Conservation (phyloP, 2,888 invertebrate species). For the Griposia aprilina region DNA sequence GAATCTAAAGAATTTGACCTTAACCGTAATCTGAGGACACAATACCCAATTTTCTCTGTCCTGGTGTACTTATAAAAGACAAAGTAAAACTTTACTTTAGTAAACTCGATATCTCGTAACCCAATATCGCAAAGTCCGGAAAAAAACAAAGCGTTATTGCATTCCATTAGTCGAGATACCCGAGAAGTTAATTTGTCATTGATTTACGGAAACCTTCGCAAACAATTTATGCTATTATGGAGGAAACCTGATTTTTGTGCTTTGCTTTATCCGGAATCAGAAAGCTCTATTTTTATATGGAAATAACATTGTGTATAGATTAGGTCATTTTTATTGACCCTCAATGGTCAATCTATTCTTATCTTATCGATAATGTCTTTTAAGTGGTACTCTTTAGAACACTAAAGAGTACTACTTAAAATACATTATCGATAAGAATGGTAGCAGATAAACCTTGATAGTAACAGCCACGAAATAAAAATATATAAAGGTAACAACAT, state of each 20-base stretch:
- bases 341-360: not conserved
- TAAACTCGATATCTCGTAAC: slow-evolving; percentile 35
- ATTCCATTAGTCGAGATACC: slow-evolving; percentile 58
- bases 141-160: slow-evolving; percentile 59
- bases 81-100: slow-evolving; percentile 39
- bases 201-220: slow-evolving; percentile 36
- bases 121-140: slow-evolving; percentile 33
- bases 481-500: not conserved
- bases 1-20: slow-evolving; percentile 4
- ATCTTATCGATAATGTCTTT: no score
- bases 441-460: not conserved
- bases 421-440: not conserved
- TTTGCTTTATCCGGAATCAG: not conserved
- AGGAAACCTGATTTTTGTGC: slow-evolving; percentile 23
- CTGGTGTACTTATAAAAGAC: not conserved
- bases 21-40: slow-evolving; percentile 2
- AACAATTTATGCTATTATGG: slow-evolving; percentile 35
- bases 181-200: slow-evolving; percentile 57
- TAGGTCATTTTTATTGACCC: not conserved
- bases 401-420: not conserved
- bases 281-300: not conserved
- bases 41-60: slow-evolving; percentile 1
- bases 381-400: no score
- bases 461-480: not conserved
- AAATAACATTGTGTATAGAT: not conserved